Evolutionary conservation across 2,888 invertebrate species (phyloP).

Genomic region (Cryptocephalus moraei): DNA sequence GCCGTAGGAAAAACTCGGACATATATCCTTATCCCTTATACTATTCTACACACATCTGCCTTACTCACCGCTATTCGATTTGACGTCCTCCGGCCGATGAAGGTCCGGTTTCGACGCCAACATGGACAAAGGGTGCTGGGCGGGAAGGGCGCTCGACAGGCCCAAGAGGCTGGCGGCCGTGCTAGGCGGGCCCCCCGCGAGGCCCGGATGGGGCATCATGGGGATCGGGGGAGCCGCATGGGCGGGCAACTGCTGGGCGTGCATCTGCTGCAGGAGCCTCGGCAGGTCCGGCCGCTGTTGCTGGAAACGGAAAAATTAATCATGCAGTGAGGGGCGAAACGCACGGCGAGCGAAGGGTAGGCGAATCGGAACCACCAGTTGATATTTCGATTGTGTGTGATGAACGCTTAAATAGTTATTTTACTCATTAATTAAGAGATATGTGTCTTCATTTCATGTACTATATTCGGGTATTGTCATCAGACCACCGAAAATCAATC

Average conservation of each 20-base stretch:
- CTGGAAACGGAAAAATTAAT: constrained; percentile 40
- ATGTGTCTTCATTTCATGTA: no score
- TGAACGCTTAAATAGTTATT: no score
- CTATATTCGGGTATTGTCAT: no score
- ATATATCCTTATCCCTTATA: no score
- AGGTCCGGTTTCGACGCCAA: constrained; percentile 68
- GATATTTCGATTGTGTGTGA: no score
- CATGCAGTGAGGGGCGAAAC: no score
- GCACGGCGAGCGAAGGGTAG: no score
- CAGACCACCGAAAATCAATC: no score
- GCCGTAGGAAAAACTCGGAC: no score
- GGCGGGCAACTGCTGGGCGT: constrained; percentile 68
- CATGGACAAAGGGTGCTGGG: constrained; percentile 67
- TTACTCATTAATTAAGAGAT: no score
- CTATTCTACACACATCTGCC: no score
- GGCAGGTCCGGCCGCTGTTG: constrained; percentile 80
- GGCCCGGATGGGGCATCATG: constrained; percentile 58
- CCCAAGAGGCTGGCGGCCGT: constrained; percentile 50
- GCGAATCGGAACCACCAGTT: no score
- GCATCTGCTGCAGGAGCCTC: constrained; percentile 83
- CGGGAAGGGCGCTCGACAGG: constrained; percentile 52
- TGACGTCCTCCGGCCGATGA: constrained; percentile 64
- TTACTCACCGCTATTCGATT: constrained; percentile 62
- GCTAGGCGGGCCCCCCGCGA: constrained; percentile 44
- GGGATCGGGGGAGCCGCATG: constrained; percentile 64